Percentiles rank a stretch among this genome's conserved stretches.
Evolutionary conservation across 2,113 vertebrate genomes (phyloP).

Genomic region (Pardalotus punctatus): DNA sequence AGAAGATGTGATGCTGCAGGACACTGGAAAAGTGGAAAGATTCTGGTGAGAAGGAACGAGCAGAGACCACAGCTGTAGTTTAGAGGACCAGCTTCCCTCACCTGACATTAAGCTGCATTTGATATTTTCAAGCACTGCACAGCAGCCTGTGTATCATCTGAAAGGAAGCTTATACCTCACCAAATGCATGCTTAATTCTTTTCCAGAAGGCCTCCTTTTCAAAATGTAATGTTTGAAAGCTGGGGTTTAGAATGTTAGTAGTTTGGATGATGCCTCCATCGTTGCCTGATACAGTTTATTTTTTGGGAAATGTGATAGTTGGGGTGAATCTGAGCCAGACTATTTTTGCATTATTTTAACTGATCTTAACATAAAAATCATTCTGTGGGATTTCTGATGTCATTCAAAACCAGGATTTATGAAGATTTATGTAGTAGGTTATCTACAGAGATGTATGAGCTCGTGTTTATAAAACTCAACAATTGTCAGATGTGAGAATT

Average conservation of each 20-base stretch:
- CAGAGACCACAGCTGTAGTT: accelerated
- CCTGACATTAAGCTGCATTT: not conserved
- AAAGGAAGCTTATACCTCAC: not conserved
- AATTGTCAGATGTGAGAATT: not conserved
- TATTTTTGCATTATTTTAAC: not conserved
- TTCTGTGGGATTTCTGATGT: not conserved
- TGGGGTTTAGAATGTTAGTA: not conserved
- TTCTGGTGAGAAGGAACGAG: not conserved
- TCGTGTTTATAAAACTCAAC: not conserved
- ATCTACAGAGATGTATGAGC: not conserved
- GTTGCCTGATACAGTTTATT: not conserved
- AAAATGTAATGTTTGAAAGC: not conserved
- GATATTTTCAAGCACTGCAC: not conserved
- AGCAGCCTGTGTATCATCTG: not conserved
- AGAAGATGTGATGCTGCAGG: not conserved
- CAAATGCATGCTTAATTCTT: not conserved
- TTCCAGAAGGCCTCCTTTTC: not conserved
- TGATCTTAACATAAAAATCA: not conserved
- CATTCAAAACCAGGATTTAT: not conserved
- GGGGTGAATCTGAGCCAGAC: not conserved
- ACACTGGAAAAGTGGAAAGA: not conserved
- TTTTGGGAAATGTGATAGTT: not conserved
- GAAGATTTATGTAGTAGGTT: not conserved
- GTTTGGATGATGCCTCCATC: not conserved
- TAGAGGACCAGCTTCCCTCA: not conserved